Base-by-base conservation (phyloP, 2,113 vertebrate genomes). In the Coptodon rendalli region DNA sequence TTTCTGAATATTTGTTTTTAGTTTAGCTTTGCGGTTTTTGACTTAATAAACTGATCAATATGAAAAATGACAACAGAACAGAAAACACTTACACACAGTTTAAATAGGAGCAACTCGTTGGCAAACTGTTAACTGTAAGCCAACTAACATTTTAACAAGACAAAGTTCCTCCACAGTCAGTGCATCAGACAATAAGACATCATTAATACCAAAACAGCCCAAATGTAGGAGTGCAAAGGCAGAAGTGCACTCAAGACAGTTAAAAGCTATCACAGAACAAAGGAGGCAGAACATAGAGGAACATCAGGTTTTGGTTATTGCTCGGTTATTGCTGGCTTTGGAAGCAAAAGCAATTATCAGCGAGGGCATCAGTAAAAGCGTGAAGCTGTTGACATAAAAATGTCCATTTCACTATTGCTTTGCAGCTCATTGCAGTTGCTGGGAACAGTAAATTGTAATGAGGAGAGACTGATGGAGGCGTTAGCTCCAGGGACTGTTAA, bases 361-460 rank as follows among this genome's bases (percentile, higher is more conserved):
- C 8, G 10, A 88, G 92, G 84, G 82, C 87, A 90, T 92, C 84
- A 91, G 91, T 89, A 90, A 94, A 92, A 89, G 91, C 83, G 82
- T 36, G 68, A 85, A 50, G 91, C 88, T 92, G 92, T 91, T 95
- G 93, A 94, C 89, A 93, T 94, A 89, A 95, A 94, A 95, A 91
- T 88, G 89, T 89, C 91, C 92, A 94, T 87, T 93, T 89, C 80
- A 80, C 88, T 90, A 87, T 92, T 86, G 87, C 91, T 90, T n/a
- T 82, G 92, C 91, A 86, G 89, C 93, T 90, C 93, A 83, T 92
- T 93, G 66, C 85, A 63, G 91, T 89, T 29, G 87, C 92, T 90
- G 82, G 85, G 89, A 95, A 91, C 87, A 92, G 93, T 93, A 93
- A 94, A 94, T 90, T 85, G 90, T 93, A 94, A 94, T 93, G 93